Evolutionary conservation across 1,140 invertebrate species (phyloP).

Genomic region (Brachionus calyciflorus): DNA sequence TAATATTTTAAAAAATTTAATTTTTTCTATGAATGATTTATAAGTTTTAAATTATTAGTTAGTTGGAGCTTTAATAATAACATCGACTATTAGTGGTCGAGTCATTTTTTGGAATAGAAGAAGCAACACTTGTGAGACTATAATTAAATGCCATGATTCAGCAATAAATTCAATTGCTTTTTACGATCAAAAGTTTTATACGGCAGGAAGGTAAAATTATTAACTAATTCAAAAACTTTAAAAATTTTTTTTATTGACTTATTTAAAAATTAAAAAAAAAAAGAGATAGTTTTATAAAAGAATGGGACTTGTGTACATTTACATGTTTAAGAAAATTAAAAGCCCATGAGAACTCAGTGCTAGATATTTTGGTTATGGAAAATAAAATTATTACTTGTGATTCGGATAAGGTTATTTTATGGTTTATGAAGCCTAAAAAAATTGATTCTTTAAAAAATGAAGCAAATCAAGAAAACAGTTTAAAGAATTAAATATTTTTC

Average conservation of each 20-base stretch:
- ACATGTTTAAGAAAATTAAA: constrained; percentile 8
- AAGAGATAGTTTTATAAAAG: constrained; percentile 31
- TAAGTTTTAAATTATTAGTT: too few relatives aligned
- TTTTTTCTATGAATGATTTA: too few relatives aligned
- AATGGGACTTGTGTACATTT: constrained; percentile 40
- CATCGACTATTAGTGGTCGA: constrained; percentile 8
- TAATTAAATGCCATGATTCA: constrained; percentile 26
- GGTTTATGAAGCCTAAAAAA: constrained; percentile 19
- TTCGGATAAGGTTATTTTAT: constrained; percentile 10
- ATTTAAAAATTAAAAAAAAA: neutral
- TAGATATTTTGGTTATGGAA: constrained; percentile 10
- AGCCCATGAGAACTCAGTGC: constrained; percentile 17
- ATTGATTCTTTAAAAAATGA: too few relatives aligned
- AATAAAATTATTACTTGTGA: constrained; percentile 30
- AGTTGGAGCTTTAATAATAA: constrained; percentile 22
- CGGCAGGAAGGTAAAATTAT: constrained; percentile 1
- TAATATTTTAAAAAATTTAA: neutral
- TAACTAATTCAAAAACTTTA: neutral
- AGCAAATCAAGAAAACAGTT: neutral
- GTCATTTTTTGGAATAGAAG: constrained; percentile 43
- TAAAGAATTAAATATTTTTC: neutral
- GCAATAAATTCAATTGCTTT: constrained; percentile 31
- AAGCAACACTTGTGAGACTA: constrained; percentile 20
- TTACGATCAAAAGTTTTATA: constrained; percentile 31
- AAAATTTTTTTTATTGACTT: neutral